phyloP scores from a whole-genome alignment of 37 sponge, comb jelly and placozoan genomes.

The Spongilla lacustris region DNA sequence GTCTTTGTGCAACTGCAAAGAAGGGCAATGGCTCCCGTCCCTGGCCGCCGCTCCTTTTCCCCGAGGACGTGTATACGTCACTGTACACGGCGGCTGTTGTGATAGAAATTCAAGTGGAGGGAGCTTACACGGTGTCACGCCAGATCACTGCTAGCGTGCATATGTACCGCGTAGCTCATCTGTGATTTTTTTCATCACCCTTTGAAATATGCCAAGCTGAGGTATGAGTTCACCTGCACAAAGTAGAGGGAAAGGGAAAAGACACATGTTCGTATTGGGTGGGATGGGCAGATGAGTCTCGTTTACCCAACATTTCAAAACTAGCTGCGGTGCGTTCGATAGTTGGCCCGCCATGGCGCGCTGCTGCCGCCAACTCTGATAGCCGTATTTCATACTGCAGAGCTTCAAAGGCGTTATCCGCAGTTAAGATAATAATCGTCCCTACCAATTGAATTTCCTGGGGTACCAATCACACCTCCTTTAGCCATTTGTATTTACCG shows the following conservation, averaged over 20 bases:
- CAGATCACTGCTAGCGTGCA: too few species aligned
- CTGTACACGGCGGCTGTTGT: constrained; percentile 51
- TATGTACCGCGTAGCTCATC: constrained; percentile 62
- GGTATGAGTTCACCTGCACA: constrained; percentile 73
- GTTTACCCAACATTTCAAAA: constrained; percentile 66
- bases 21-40: constrained; percentile 39
- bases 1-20: constrained; percentile 46
- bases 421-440: neutral
- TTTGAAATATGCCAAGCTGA: constrained; percentile 75
- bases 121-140: neutral
- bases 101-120: neutral
- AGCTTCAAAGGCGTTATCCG: constrained; percentile 19
- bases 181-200: constrained; percentile 58
- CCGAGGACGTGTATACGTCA: constrained; percentile 23
- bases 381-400: constrained; percentile 65
- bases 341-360: neutral
- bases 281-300: neutral
- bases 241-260: neutral
- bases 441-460: constrained; percentile 72
- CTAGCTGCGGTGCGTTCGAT: constrained; percentile 35
- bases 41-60: neutral
- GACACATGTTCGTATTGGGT: neutral
- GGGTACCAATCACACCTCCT: constrained; percentile 43
- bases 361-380: constrained; percentile 14
- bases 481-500: neutral